Conservation (phyloP, 2,888 invertebrate species). For the Laspeyria flexula region DNA sequence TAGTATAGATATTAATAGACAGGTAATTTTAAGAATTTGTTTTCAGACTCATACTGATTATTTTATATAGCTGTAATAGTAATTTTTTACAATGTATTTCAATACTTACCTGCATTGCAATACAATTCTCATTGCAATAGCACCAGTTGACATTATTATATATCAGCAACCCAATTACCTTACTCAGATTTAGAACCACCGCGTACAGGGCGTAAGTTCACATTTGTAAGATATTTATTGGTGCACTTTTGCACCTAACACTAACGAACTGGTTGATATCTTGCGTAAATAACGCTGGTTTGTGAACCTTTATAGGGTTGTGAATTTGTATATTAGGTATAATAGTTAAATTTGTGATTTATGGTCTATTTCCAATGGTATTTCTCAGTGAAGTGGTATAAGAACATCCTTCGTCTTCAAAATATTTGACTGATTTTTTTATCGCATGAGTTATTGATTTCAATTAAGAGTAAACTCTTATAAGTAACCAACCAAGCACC, state of each 20-base stretch:
- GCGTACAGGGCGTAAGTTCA: slow-evolving; percentile 56
- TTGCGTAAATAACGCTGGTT: slow-evolving; percentile 43
- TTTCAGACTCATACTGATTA: too few relatives aligned
- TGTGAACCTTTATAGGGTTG: slow-evolving; percentile 30
- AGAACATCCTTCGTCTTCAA: too few relatives aligned
- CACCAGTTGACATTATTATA: slow-evolving; percentile 25
- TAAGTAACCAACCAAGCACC: too few relatives aligned
- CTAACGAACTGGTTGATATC: slow-evolving; percentile 59
- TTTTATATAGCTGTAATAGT: too few relatives aligned
- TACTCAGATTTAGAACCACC: slow-evolving; percentile 47
- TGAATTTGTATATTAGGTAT: not conserved
- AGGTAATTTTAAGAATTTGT: too few relatives aligned
- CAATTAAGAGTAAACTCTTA: too few relatives aligned
- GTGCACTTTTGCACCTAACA: slow-evolving; percentile 55
- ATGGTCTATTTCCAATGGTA: not conserved
- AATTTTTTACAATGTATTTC: too few relatives aligned
- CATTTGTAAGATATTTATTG: slow-evolving; percentile 57
- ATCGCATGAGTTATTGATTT: too few relatives aligned
- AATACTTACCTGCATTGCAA: not conserved
- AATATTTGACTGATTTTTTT: too few relatives aligned
- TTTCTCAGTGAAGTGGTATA: too few relatives aligned
- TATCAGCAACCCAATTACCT: slow-evolving; percentile 53
- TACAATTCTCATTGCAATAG: not conserved
- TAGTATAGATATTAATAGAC: too few relatives aligned
- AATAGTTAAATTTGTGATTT: not conserved